Base-by-base conservation (phyloP, 2,888 invertebrate species). In the Eurytoma adleriae region DNA sequence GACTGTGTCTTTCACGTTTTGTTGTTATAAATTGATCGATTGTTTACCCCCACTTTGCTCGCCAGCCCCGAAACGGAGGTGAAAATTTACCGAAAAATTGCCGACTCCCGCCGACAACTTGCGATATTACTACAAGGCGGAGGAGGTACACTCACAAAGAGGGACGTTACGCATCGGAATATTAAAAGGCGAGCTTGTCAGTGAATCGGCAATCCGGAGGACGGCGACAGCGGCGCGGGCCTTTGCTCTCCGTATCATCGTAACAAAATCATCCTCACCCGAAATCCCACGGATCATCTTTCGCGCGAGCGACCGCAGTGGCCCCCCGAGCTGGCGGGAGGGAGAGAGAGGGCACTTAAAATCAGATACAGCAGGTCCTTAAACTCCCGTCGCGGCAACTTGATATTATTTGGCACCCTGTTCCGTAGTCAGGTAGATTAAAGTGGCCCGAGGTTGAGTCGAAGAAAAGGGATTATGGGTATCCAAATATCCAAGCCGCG, bases 401-500 rank as follows among this genome's bases (percentile, higher is more conserved):
- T 85, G 86, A 89, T 88, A 89, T 87, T 88, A 88, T 87, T 88
- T 85, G 87, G 86, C 86, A 87, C 85, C 84, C 85, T 80, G 61
- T 50, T 62, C 40, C 54, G 83, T 84, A 85, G 86, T 88, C 86
- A 88, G 87, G 85, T 86, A 85, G 86, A 87, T 87, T 85, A 85
- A 83, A 84, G 81, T 69, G 69, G 68, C 79, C 83, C 76, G 73
- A 82, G 83, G 80, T 50, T 83, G 84, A 85, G 84, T 86, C 83
- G 85, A 80, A 85, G 84, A 87, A 88, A 88, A 80, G 86, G 86
- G 88, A 89, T 89, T 89, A 89, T 84, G 81, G 78, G 87, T 89
- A 88, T 89, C 88, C 88, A 89, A 89, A 89, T 89, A 88, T 89
- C 88, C 87, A 87, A 88, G 85, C 85, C 86, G 84, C 74, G 74